Base-by-base conservation (phyloP, 1,140 invertebrate genomes). In the Drosophila nigromelanica region DNA sequence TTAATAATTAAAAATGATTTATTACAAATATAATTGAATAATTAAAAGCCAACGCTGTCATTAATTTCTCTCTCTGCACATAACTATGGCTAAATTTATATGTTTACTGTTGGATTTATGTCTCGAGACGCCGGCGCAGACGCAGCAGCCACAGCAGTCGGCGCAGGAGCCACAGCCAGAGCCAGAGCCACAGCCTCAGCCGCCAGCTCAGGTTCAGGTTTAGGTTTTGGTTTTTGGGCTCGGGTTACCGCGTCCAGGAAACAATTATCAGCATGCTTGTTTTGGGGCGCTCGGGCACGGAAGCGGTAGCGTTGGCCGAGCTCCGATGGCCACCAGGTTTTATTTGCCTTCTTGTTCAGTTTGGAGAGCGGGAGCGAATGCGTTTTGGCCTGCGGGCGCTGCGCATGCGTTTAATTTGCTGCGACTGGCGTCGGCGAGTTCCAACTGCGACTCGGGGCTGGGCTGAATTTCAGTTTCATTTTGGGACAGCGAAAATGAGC, bases 401-500 rank as follows among this genome's bases (percentile, higher is more conserved):
- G 82, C 79, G 83, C 79, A 89, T 83, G 82, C 82, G 76, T 89
- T 87, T 83, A 89, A 86, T 87, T 87, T 82, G 68, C 75, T 78
- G 10, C 54, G 62, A 59, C 56, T 59, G 45, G 33, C 33, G 15
- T 33, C 54, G 33, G 52, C 24, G 12, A 50, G 33, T 33, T 56
- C 40, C 18, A 21, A 18, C 47, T 33, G 56, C n/a, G 18, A 48
- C 21, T 52, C 11, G 50, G 14, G 59, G 39, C 33, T 51, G 60
- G 80, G 55, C 78, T 72, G 81, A 63, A 55, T 82, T 82, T 86
- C 83, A 71, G 78, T 87, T 87, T 86, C 75, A 82, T 78, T 86
- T 86, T 82, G 83, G 83, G 82, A 87, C 82, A 87, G 83, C 79
- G 82, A 76, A 87, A 89, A 87, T 87, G 82, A 83, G 82, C 83